Conservation (phyloP, 2,113 vertebrate species). For the Engraulis encrasicolus region DNA sequence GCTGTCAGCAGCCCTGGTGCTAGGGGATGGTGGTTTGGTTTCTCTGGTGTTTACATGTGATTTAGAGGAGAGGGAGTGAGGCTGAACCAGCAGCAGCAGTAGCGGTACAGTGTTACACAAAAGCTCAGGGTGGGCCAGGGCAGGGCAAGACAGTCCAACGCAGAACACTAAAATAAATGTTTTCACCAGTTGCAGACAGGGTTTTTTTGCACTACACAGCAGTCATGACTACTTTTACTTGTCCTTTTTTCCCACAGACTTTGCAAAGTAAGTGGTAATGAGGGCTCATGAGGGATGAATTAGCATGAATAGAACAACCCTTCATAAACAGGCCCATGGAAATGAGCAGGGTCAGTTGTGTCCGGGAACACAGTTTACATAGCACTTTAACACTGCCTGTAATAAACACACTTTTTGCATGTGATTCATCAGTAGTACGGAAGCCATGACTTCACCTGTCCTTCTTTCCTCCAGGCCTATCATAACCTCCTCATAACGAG, state of each 20-base stretch:
- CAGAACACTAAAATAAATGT: neutral
- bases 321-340: neutral
- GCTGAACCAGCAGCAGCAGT: too few relatives aligned
- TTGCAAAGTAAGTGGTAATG: neutral
- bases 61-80: neutral
- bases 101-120: neutral
- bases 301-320: neutral
- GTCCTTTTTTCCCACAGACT: neutral
- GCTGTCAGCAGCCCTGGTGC: too few relatives aligned
- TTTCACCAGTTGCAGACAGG: neutral
- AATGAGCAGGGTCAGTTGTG: neutral
- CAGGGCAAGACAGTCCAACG: too few relatives aligned
- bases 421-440: too few relatives aligned
- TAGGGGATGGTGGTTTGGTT: neutral
- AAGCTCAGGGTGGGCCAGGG: neutral
- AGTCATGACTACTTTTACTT: neutral
- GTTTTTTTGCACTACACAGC: neutral
- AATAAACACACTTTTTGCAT: too few relatives aligned
- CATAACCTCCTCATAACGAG: too few relatives aligned
- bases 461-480: too few relatives aligned
- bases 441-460: too few relatives aligned
- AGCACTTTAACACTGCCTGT: neutral
- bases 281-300: neutral
- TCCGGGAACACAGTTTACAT: neutral
- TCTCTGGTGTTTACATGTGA: neutral